Percentiles rank a stretch among this genome's conserved stretches.
Conservation (phyloP, 92 coral and sea anemone species). For the Phenganax stokvisi region DNA sequence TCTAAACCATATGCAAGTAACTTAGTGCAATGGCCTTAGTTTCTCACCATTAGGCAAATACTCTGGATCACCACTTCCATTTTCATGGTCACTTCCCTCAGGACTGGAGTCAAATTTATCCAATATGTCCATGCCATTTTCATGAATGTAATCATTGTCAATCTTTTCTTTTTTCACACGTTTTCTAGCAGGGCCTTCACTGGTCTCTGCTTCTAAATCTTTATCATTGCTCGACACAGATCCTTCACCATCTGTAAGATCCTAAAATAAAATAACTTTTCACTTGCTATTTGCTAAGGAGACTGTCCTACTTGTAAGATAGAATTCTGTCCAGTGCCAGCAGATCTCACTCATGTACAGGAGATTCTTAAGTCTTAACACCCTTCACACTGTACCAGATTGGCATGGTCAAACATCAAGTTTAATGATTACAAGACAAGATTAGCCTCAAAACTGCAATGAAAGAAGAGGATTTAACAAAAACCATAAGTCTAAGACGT, state of each 20-base stretch:
- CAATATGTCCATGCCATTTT: slow-evolving; percentile 70
- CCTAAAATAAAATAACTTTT: slow-evolving; percentile 45
- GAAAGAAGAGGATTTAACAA: too few species aligned
- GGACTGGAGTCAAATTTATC: slow-evolving; percentile 32
- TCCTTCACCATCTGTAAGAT: slow-evolving; percentile 91
- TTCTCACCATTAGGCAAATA: slow-evolving; percentile 25
- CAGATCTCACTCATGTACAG: too few species aligned
- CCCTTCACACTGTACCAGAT: too few species aligned
- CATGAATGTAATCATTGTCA: slow-evolving; percentile 68
- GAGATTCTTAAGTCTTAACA: too few species aligned
- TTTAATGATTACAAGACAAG: too few species aligned
- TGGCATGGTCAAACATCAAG: too few species aligned
- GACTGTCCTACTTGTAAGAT: too few species aligned
- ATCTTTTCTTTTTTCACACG: slow-evolving; percentile 70
- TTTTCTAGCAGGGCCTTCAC: slow-evolving; percentile 38
- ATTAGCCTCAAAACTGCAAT: too few species aligned
- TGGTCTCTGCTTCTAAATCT: slow-evolving; percentile 64
- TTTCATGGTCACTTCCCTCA: slow-evolving; percentile 4
- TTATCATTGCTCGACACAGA: slow-evolving; percentile 93
- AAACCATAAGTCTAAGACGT: too few species aligned
- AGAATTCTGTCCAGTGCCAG: too few species aligned
- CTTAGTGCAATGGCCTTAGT: not conserved
- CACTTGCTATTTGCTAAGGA: too few species aligned
- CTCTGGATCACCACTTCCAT: slow-evolving; percentile 17
- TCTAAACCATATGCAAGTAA: not conserved